Conservation (phyloP, 2,113 vertebrate species). For the Phalacrocorax brasilianus region DNA sequence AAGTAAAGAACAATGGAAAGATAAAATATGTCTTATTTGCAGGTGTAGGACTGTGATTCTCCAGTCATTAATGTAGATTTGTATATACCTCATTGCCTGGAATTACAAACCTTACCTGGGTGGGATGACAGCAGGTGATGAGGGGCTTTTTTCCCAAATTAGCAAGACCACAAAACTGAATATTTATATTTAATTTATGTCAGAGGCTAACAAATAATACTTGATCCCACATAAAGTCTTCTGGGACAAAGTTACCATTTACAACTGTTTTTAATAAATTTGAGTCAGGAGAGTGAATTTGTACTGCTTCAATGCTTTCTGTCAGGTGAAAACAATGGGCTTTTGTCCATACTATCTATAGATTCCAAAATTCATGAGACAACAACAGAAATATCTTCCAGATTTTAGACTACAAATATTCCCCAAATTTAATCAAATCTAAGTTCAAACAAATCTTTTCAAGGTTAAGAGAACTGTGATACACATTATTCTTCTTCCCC, state of each 20-base stretch:
- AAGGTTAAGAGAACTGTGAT: not conserved
- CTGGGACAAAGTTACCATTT: not conserved
- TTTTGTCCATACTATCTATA: not conserved
- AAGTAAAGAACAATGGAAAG: not conserved
- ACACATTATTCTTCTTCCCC: not conserved
- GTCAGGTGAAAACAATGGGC: not conserved
- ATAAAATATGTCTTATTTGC: not conserved
- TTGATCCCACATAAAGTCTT: not conserved
- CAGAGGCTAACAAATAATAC: not conserved
- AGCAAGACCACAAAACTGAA: not conserved
- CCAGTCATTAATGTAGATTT: not conserved
- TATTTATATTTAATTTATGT: not conserved
- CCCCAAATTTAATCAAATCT: not conserved
- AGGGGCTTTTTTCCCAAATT: not conserved
- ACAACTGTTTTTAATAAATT: not conserved
- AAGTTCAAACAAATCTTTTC: not conserved
- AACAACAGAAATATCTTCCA: not conserved
- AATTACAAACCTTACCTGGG: accelerated
- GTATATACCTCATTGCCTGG: not conserved
- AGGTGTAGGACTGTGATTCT: not conserved
- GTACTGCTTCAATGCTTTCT: not conserved
- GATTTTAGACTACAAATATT: not conserved
- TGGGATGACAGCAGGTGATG: not conserved
- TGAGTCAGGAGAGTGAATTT: not conserved
- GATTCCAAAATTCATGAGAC: not conserved